A percentile compares a stretch with the other conserved stretches of the same genome.
Evolutionary conservation across 2,113 vertebrate genomes (phyloP).

Genomic region (Hydropotes inermis): DNA sequence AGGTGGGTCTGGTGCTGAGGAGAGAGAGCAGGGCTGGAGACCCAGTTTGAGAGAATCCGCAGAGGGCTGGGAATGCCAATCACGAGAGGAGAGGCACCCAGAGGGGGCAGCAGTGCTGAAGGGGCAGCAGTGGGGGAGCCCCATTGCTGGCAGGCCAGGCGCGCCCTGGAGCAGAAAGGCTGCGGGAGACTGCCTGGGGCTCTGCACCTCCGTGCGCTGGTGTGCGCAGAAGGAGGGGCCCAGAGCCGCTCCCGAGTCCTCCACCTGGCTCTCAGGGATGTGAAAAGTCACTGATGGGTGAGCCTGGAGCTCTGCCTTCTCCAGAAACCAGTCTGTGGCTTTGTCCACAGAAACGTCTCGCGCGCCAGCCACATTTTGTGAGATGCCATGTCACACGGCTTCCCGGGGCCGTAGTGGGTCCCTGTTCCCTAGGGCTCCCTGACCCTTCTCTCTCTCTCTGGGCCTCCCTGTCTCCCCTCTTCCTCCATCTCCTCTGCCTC

Average conservation of each 20-base stretch:
- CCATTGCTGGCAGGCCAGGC: neutral
- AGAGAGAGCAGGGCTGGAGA: neutral
- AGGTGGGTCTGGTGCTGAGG: neutral
- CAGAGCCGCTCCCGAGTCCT: no score
- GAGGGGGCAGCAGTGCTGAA: neutral
- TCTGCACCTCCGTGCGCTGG: accelerated
- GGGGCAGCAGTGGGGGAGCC: neutral
- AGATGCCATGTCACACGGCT: neutral
- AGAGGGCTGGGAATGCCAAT: neutral
- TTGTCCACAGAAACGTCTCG: neutral
- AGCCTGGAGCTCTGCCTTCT: neutral
- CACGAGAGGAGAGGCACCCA: neutral
- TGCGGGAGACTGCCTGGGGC: neutral
- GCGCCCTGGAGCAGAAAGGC: neutral
- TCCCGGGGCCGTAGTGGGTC: neutral
- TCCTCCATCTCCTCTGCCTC: neutral
- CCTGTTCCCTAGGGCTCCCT: neutral
- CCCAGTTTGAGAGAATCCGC: neutral
- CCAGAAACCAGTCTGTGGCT: neutral
- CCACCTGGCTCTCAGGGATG: neutral
- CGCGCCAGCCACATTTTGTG: neutral
- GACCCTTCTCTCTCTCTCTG: neutral
- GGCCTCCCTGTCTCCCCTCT: neutral
- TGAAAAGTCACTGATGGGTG: neutral
- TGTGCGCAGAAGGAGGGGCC: neutral